phyloP scores from a whole-genome alignment of 2,888 invertebrate species.

The Tetropium fuscum region DNA sequence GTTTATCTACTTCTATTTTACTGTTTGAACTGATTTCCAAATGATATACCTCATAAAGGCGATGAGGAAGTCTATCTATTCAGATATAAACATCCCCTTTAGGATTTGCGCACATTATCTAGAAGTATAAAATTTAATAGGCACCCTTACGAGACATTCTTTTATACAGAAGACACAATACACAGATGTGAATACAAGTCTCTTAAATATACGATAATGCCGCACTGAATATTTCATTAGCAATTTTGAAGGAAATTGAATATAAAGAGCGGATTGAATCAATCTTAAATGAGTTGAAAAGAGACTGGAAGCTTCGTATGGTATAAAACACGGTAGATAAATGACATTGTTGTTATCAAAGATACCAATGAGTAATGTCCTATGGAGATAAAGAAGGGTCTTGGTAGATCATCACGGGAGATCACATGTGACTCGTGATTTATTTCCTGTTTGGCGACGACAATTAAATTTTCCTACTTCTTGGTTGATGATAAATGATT shows the following conservation, averaged over 20 bases:
- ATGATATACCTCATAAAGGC: too few relatives aligned
- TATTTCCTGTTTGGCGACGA: not conserved
- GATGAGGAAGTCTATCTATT: too few relatives aligned
- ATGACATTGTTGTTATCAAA: constrained; percentile 15
- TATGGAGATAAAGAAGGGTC: not conserved
- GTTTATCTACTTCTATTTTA: too few relatives aligned
- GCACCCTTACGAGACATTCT: too few relatives aligned
- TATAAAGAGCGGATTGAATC: constrained; percentile 20
- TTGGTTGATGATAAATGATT: not conserved
- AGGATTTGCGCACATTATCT: too few relatives aligned
- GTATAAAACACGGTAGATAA: constrained; percentile 23
- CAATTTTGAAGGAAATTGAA: constrained; percentile 27
- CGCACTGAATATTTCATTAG: constrained; percentile 31
- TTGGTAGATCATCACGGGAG: not conserved
- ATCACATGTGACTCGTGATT: not conserved
- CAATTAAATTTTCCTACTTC: not conserved
- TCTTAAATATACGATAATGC: constrained; percentile 12
- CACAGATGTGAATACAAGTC: constrained; percentile 22
- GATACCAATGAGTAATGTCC: constrained; percentile 17
- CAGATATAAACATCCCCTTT: too few relatives aligned
- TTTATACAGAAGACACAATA: constrained; percentile 13
- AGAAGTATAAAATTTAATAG: too few relatives aligned
- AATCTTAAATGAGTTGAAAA: constrained; percentile 24
- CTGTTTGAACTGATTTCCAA: too few relatives aligned
- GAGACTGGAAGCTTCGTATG: constrained; percentile 21